Base-by-base conservation (phyloP, 1,140 invertebrate species). In the Drosophila pandora region DNA sequence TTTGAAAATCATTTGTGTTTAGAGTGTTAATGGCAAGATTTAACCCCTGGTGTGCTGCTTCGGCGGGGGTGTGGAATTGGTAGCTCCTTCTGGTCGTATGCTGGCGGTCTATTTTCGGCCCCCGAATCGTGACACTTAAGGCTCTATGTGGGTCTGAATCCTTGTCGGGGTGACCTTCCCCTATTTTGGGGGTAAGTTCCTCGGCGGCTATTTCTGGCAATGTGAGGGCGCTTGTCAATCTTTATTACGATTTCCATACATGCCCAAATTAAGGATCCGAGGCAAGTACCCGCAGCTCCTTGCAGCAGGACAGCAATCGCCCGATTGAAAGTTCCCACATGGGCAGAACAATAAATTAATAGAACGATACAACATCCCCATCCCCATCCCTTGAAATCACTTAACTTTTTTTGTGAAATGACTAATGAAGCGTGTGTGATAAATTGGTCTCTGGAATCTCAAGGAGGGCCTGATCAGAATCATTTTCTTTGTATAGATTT, bases 11-110 rank as follows among this genome's bases (percentile, higher is more conserved):
- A 41, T n/a, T 41, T 41, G 4, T 13, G 17, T 17, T 43, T 5
- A 0, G 13, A 1, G 2, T 52, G 2, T 49, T 8, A 2, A 32
- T 52, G 28, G 4, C 52, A 23, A 39, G 39, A 59, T n/a, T 47
- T 58, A 56, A 28, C 47, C 61, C 52, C 60, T 54, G 13, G 59
- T 32, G 50, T 55, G 62, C 34, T 4, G 3, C 3, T 7, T 0
- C 9, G 17, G 21, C 39, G 72, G 73, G 72, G 73, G 73, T 76
- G 70, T 60, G 39, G 22, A 37, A 61, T 60, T 56, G 49, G 72
- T 76, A 76, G 73, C 73, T 69, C 48, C 55, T 74, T 74, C 73
- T 85, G 81, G 74, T 52, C 73, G 58, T 41, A 85, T 85, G 81
- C 82, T 58, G 81, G 81, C 63, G 62, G 54, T 64, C 79, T 84